Evolutionary conservation across 2,888 invertebrate species (phyloP).

Genomic region (Brachyptera putata): DNA sequence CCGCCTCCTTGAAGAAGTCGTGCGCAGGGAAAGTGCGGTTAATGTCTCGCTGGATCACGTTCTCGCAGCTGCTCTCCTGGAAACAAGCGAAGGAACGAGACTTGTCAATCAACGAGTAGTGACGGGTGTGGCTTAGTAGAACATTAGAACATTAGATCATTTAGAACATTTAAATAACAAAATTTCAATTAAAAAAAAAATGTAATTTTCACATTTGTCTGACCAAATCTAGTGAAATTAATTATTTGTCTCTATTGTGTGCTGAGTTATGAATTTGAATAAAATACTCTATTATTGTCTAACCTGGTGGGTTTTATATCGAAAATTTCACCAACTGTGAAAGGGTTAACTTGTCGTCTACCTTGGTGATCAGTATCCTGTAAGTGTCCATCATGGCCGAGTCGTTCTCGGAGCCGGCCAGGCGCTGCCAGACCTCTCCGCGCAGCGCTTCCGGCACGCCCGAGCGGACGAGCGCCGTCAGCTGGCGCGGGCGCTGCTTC

Average conservation of each 20-base stretch:
- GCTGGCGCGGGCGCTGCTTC: conserved; percentile 71
- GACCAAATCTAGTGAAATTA: too few relatives aligned
- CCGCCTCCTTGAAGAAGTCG: conserved; percentile 93
- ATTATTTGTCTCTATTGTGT: too few relatives aligned
- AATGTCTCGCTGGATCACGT: conserved; percentile 93
- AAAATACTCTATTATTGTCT: too few relatives aligned
- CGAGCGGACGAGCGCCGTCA: conserved; percentile 71
- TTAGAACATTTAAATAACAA: conserved; percentile 6
- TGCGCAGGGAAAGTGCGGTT: conserved; percentile 98
- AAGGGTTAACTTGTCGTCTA: too few relatives aligned
- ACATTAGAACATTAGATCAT: too few relatives aligned
- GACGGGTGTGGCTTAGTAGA: too few relatives aligned
- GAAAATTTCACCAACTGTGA: too few relatives aligned
- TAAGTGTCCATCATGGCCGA: conserved; percentile 88
- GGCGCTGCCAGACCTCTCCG: conserved; percentile 95
- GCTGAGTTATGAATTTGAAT: too few relatives aligned
- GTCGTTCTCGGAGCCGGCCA: conserved; percentile 82
- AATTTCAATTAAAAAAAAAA: background rate
- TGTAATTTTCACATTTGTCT: too few relatives aligned
- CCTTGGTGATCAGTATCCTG: conserved; percentile 86
- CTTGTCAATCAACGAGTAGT: background rate
- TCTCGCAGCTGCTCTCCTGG: conserved; percentile 60
- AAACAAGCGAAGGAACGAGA: too few relatives aligned
- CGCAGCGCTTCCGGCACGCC: conserved; percentile 95
- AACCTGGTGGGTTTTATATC: too few relatives aligned